A percentile compares a stretch with the other conserved stretches of the same genome.
phyloP scores from a whole-genome alignment of 2,888 invertebrate species.

The Diabrotica balteata region DNA sequence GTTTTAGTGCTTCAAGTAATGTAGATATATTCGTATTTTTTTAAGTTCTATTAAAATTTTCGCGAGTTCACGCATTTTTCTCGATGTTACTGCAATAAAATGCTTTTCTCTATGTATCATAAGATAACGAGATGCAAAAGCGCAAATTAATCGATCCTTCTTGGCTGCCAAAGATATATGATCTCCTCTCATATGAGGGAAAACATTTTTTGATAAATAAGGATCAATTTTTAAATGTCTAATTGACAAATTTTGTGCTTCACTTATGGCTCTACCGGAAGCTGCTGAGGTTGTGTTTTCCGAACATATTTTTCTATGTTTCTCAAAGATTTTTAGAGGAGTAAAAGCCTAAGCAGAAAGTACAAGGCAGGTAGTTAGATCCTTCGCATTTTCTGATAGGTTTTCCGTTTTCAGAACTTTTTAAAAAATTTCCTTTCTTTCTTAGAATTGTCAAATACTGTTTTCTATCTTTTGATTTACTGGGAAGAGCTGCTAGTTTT shows the following conservation, averaged over 20 bases:
- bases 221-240: conserved; percentile 16
- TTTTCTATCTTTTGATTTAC: not conserved
- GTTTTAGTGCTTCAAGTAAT: conserved; percentile 26
- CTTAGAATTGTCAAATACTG: not conserved
- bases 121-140: conserved; percentile 27
- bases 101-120: conserved; percentile 27
- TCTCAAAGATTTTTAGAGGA: too few species aligned
- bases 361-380: not conserved
- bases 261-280: not conserved
- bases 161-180: conserved; percentile 27
- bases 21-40: conserved; percentile 25
- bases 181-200: conserved; percentile 27
- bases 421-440: conserved; percentile 14
- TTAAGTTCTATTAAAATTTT: conserved; percentile 30
- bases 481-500: not conserved
- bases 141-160: conserved; percentile 30
- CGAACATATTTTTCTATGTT: too few species aligned
- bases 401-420: not conserved
- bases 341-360: not conserved
- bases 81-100: conserved; percentile 29
- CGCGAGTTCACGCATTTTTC: conserved; percentile 37
- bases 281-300: too few species aligned
- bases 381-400: not conserved
- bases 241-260: conserved; percentile 17
- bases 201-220: conserved; percentile 25